Percentiles rank a stretch among this genome's conserved stretches.
Evolutionary conservation across 2,888 invertebrate species (phyloP).

Genomic region (Pterostichus niger): DNA sequence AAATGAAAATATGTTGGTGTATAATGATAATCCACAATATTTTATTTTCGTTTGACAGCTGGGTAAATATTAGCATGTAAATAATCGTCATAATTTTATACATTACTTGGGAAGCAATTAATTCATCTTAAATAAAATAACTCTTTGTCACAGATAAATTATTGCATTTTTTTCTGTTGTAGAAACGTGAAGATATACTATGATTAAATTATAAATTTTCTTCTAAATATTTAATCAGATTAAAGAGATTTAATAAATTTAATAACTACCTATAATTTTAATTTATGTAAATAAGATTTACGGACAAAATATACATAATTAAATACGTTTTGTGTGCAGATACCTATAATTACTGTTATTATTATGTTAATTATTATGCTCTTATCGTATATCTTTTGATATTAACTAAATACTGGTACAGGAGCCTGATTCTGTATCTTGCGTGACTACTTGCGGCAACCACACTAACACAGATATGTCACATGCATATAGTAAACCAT

Average conservation of each 20-base stretch:
- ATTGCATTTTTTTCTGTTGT: neutral
- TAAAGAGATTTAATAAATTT: conserved; percentile 27
- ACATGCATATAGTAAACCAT: too few relatives aligned
- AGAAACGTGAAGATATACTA: neutral
- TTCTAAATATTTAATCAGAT: conserved; percentile 31
- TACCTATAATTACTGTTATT: conserved; percentile 42
- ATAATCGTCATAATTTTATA: conserved; percentile 17
- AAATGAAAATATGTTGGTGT: conserved; percentile 27
- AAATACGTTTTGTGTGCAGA: conserved; percentile 16
- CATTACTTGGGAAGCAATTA: conserved; percentile 21
- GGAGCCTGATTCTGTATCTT: too few relatives aligned
- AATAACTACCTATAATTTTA: conserved; percentile 30
- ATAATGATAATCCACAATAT: conserved; percentile 54
- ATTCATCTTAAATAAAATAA: conserved; percentile 16
- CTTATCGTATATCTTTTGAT: conserved; percentile 34
- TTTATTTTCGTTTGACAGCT: conserved; percentile 26
- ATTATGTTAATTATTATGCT: conserved; percentile 28
- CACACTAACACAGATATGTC: too few relatives aligned
- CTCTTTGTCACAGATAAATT: neutral
- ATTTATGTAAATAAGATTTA: conserved; percentile 27
- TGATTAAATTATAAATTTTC: conserved; percentile 53
- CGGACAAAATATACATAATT: conserved; percentile 41
- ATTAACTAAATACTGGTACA: too few relatives aligned
- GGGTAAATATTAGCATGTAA: conserved; percentile 37
- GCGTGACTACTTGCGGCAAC: too few relatives aligned